Base-by-base conservation (phyloP, 2,888 invertebrate species). In the Cheilosia scutellata region DNA sequence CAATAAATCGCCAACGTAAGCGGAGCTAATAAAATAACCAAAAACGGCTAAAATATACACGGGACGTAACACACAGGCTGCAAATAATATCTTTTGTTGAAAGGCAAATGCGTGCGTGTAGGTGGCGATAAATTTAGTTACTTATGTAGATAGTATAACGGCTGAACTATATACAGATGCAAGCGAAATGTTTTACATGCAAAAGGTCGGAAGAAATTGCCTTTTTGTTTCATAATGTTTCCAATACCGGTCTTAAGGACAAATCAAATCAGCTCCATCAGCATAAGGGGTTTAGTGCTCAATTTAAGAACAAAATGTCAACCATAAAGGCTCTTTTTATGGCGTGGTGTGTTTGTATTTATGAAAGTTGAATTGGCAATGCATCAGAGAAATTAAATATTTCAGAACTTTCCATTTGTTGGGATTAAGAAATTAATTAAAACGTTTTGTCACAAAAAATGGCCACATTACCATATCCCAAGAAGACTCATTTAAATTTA, bases 11-110 rank as follows among this genome's bases (percentile, higher is more conserved):
- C 33, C 11, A 25, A 60, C 76, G 33, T 49, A 62, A 70, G 57
- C 55, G 13, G 55, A 63, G 40, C 58, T 47, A 55, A 55, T 51
- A 77, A 53, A 78, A 57, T 37, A 75, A 40, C 47, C 16, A 60
- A 60, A 40, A 76, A 76, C n/a, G 33, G 37, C 60, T 60, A 42
- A 57, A 75, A 58, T 68, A 60, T 42, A 9, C 16, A 44, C 13
- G 42, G 20, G 58, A 78, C 51, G 25, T 53, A 63, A 62, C 70
- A 78, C 77, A 44, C 70, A 70, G 62, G 47, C 63, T 55, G 63
- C 77, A 53, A 63, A 55, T 70, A 55, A 78, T 78, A 78, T 70
- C 70, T 70, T 63, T 40, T 42, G 51, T 16, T 16, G 40, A 51
- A 51, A 40, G 65, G 37, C 55, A 51, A 47, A 40, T 44, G 57